Percentiles rank a stretch among this genome's conserved stretches.
phyloP scores from a whole-genome alignment of 2,113 vertebrate species.

The Zonotrichia leucophrys region DNA sequence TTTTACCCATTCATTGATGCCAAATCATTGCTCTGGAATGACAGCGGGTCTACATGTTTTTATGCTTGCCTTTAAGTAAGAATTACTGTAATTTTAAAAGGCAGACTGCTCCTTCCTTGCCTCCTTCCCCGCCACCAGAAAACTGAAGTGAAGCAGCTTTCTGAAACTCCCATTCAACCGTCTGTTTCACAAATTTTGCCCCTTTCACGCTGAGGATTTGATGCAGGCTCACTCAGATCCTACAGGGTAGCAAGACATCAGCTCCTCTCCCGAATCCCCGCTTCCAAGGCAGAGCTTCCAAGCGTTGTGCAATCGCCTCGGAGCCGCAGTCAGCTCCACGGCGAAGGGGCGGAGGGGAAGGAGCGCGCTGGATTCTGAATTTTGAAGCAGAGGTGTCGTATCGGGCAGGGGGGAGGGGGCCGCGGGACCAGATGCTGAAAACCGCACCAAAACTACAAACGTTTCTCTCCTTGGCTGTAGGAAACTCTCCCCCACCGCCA shows the following conservation, averaged over 20 bases:
- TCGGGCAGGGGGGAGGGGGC: background rate
- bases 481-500: background rate
- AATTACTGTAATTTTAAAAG: background rate
- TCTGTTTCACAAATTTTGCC: background rate
- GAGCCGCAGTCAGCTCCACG: background rate
- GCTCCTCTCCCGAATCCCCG: background rate
- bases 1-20: background rate
- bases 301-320: background rate
- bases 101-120: background rate
- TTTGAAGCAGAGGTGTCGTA: background rate
- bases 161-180: background rate
- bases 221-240: background rate
- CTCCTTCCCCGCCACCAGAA: background rate
- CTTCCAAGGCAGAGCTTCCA: background rate
- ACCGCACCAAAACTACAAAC: background rate
- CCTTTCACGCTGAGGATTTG: background rate
- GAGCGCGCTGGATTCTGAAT: background rate
- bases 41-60: background rate
- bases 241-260: background rate
- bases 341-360: background rate
- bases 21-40: background rate
- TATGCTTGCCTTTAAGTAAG: background rate
- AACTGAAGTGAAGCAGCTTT: background rate
- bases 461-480: background rate
- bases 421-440: conserved; percentile 7